Base-by-base conservation (phyloP, 2,797 vertebrate genomes). In the Acipenser oxyrinchus region DNA sequence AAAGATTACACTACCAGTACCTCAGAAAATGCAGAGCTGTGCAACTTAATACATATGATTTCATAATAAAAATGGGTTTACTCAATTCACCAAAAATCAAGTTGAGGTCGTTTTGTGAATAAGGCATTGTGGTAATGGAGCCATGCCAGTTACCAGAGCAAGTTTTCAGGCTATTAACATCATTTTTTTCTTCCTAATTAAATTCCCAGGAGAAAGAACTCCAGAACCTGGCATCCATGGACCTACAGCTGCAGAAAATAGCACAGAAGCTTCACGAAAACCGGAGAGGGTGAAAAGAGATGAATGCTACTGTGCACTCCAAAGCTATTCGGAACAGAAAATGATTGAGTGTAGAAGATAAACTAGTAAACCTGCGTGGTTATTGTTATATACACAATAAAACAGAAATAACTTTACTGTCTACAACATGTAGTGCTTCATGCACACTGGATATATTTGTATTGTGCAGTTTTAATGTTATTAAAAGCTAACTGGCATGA, bases 241-340 rank as follows among this genome's bases (percentile, higher is more conserved):
- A 99, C 74, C 72, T 88, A 82, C 93, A 95, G 78, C 75, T 96
- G 77, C 93, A 96, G 88, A 93, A 93, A 76, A 94, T 95, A 48
- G 92, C 91, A 1, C 84, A 92, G 77, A 92, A 92, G 69, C 80
- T 94, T 76, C 89, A 90, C 71, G 88, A 84, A 67, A 89, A 87
- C 48, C 77, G 76, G 68, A 83, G 78, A 50, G 84, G 89, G 69
- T 91, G 59, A 71, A 64, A 11, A 48, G 9, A 86, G 70, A 37
- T 37, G 23, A 78, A 66, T 48, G 65, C 57, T 10, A n/a, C 52
- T 58, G 57, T 9, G 51, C 8, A 12, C 51, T 53, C 51, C 55
- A n/a, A 37, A 37, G 23, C 13, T 37, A 37, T 37, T n/a, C 0
- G 68, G 62, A 60, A 48, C 0, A 67, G 62, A 60, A 48, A n/a